Percentiles rank a stretch among this genome's conserved stretches.
Evolutionary conservation across 2,888 invertebrate species (phyloP).

Genomic region (Dicyrtomina minuta): DNA sequence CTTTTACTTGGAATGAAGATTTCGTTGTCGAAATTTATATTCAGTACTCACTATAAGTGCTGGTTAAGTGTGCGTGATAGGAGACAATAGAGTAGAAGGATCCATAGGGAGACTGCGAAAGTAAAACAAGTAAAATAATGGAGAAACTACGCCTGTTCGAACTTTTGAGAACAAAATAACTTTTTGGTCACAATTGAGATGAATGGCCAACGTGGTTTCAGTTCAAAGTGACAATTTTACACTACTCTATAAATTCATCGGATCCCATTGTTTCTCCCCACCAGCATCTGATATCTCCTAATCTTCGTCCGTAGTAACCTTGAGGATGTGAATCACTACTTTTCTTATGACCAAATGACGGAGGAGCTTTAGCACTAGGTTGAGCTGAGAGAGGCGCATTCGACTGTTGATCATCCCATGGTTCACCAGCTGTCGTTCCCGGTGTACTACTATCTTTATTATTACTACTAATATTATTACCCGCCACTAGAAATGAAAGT

Average conservation of each 20-base stretch:
- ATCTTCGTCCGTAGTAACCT: constrained; percentile 42
- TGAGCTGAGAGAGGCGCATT: background rate
- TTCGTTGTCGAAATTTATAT: too few species aligned
- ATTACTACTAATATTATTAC: constrained; percentile 32
- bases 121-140: too few species aligned
- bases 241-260: background rate
- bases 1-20: too few species aligned
- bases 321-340: constrained; percentile 42
- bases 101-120: too few species aligned
- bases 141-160: too few species aligned
- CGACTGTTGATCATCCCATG: constrained; percentile 41
- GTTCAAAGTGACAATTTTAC: background rate
- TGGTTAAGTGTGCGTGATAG: too few species aligned
- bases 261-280: constrained; percentile 44
- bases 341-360: constrained; percentile 40
- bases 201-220: too few species aligned
- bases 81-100: too few species aligned
- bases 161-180: too few species aligned
- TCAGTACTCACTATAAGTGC: too few species aligned
- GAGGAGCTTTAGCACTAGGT: background rate
- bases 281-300: constrained; percentile 52
- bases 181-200: too few species aligned
- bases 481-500: constrained; percentile 32
- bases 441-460: constrained; percentile 11
- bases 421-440: constrained; percentile 40